Conservation (phyloP, 2,888 invertebrate species). For the Archips xylosteana region DNA sequence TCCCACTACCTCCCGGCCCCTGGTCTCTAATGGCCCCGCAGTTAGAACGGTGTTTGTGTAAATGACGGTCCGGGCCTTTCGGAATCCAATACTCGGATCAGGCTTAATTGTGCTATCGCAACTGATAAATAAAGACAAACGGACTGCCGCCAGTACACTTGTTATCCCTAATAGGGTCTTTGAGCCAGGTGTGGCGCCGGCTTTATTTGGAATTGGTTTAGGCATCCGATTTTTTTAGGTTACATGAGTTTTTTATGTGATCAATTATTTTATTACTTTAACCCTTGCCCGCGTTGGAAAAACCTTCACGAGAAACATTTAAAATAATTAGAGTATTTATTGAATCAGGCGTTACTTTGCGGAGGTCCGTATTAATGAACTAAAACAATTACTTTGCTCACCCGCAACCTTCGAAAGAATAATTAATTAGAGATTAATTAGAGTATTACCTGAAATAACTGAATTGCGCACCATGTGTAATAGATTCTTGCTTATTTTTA, state of each 20-base stretch:
- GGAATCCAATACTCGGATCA: constrained; percentile 33
- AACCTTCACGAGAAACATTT: no score
- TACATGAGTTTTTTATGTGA: neutral
- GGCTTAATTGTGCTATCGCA: constrained; percentile 51
- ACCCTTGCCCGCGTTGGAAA: no score
- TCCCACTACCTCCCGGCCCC: neutral
- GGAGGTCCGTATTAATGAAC: no score
- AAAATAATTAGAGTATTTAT: no score
- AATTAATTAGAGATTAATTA: no score
- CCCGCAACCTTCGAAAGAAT: no score
- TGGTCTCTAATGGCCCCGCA: constrained; percentile 47
- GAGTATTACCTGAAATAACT: no score
- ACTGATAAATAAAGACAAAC: constrained; percentile 56
- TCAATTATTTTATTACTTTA: no score
- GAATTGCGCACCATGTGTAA: no score
- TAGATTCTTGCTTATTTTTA: no score
- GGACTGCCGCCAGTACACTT: constrained; percentile 48
- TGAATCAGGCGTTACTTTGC: no score
- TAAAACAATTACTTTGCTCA: no score
- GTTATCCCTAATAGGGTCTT: constrained; percentile 48
- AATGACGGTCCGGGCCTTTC: constrained; percentile 43
- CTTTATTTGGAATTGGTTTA: constrained; percentile 3
- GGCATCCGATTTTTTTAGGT: neutral
- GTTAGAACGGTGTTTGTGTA: constrained; percentile 41
- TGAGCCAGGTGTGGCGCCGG: constrained; percentile 7